Conservation (phyloP, 2,113 vertebrate genomes). For the Argyrosomus japonicus region DNA sequence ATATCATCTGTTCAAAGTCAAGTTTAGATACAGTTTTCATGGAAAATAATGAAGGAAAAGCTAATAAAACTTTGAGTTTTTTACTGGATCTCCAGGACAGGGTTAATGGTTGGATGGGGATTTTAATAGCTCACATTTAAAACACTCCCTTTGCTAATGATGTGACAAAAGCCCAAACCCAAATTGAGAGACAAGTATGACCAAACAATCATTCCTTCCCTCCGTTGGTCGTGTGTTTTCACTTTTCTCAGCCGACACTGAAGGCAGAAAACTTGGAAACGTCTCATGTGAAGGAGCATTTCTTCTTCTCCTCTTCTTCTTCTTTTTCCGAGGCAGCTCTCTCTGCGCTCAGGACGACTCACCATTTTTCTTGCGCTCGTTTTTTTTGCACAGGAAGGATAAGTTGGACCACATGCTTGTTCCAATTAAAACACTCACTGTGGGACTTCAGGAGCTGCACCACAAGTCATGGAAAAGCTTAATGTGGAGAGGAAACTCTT, state of each 20-base stretch:
- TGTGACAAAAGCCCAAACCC: neutral
- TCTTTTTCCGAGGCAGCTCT: neutral
- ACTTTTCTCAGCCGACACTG: constrained; percentile 34
- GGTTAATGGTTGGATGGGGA: constrained; percentile 1
- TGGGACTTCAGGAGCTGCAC: constrained; percentile 64
- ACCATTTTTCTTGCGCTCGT: constrained; percentile 39
- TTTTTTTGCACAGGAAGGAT: constrained; percentile 52
- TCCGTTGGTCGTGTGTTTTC: neutral
- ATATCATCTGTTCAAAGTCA: neutral
- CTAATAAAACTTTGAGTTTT: neutral
- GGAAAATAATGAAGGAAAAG: neutral
- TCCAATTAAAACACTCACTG: constrained; percentile 69
- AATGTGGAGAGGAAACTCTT: constrained; percentile 43
- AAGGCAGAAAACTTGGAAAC: constrained; percentile 39
- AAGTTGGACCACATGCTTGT: constrained; percentile 67
- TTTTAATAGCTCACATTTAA: neutral
- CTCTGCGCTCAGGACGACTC: constrained; percentile 39
- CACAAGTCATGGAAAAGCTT: constrained; percentile 65
- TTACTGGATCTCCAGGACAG: neutral
- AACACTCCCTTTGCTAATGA: constrained; percentile 2
- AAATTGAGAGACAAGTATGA: neutral
- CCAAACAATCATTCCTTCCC: constrained; percentile 4
- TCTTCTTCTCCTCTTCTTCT: neutral
- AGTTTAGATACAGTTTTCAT: neutral
- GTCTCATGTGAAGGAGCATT: constrained; percentile 29